phyloP scores from a whole-genome alignment of 2,113 vertebrate genomes.

The Prunella himalayana region DNA sequence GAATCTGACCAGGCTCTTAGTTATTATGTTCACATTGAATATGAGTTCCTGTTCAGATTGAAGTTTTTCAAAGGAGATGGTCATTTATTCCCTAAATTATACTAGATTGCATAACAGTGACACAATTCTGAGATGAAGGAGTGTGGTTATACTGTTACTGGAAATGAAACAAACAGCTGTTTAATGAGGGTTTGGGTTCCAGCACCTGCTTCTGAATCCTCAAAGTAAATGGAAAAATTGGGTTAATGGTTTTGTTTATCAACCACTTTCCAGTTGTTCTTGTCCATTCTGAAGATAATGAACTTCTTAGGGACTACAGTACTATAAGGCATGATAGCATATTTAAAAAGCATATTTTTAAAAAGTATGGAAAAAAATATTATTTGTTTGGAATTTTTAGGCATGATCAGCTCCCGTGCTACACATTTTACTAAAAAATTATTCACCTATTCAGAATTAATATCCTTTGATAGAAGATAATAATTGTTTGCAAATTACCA shows the following conservation, averaged over 20 bases:
- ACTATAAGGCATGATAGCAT: background rate
- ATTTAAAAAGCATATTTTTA: background rate
- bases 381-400: background rate
- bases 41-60: background rate
- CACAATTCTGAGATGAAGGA: background rate
- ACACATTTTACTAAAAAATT: background rate
- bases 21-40: background rate
- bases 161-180: slow-evolving; percentile 24
- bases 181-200: slow-evolving; percentile 13
- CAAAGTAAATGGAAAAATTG: slow-evolving; percentile 33
- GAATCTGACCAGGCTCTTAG: background rate
- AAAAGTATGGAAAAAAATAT: background rate
- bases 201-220: slow-evolving; percentile 14
- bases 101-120: background rate
- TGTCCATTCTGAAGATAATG: background rate
- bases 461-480: background rate
- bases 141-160: background rate
- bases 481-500: background rate
- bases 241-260: slow-evolving; percentile 48
- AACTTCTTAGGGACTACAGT: background rate
- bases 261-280: background rate
- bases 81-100: background rate
- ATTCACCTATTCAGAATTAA: background rate
- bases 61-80: background rate
- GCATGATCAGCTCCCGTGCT: background rate